Conservation (phyloP, 2,888 invertebrate genomes). For the Thysanoteuthis rhombus region DNA sequence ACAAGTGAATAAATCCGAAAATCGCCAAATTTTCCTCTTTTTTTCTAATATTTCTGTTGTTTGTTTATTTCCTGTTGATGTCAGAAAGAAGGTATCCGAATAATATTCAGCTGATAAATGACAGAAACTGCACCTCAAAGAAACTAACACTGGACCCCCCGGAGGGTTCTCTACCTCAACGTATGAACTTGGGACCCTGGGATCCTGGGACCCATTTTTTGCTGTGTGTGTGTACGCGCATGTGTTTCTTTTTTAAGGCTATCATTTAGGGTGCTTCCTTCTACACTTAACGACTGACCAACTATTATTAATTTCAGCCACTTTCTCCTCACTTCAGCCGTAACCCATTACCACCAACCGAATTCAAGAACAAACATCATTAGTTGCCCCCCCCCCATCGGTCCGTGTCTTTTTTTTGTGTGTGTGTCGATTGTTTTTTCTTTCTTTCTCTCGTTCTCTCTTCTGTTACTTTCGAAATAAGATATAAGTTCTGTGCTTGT, state of each 20-base stretch:
- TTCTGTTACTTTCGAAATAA: background rate
- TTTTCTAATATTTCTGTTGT: no score
- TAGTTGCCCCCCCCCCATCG: background rate
- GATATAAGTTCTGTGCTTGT: background rate
- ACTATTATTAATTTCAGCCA: background rate
- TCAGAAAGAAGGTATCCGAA: background rate
- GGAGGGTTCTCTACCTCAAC: no score
- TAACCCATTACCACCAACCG: background rate
- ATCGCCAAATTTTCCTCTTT: no score
- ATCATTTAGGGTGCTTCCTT: background rate
- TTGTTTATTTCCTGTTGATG: background rate
- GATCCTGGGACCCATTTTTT: background rate
- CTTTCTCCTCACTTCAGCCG: background rate
- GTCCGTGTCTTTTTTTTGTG: background rate
- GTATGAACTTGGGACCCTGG: no score
- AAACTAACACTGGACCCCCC: background rate
- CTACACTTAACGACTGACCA: background rate
- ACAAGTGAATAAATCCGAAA: no score
- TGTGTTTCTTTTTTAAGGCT: background rate
- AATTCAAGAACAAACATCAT: background rate
- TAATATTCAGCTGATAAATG: background rate
- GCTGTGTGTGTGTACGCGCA: background rate
- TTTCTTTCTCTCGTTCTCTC: background rate
- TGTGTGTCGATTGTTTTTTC: background rate
- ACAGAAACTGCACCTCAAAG: background rate